These are phyloP conservation scores for Pantherophis guttatus DNA, from an alignment of 2,113 vertebrate species.

Conservation along the genomic window DNA sequence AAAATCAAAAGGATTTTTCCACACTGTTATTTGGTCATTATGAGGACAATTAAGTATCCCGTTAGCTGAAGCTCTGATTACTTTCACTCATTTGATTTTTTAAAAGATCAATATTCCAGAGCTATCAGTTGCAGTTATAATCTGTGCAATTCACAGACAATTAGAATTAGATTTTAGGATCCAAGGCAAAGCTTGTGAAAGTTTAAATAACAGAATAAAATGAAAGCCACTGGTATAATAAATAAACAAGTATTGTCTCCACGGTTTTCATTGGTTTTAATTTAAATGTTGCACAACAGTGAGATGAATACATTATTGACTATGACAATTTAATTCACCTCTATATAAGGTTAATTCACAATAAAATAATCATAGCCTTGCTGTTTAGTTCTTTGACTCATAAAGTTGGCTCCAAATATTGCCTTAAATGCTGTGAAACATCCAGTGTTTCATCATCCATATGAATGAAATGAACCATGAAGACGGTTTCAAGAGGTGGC, in stretches of 20 bases:
- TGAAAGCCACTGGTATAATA: neutral
- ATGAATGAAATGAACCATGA: neutral
- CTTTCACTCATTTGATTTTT: neutral
- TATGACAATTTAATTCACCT: slow-evolving; percentile 18
- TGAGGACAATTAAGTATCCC: neutral
- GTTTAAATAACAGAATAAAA: neutral
- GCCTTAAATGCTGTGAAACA: slow-evolving; percentile 6
- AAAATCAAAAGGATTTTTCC: neutral
- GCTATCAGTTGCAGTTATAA: neutral
- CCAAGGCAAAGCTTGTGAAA: neutral
- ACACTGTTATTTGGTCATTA: rapidly evolving
- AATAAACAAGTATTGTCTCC: neutral
- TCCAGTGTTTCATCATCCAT: neutral
- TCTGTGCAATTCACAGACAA: neutral
- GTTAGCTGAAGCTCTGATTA: neutral
- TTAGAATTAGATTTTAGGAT: neutral
- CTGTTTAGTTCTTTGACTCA: neutral
- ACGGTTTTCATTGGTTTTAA: neutral
- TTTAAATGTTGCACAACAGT: neutral
- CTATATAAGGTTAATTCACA: neutral
- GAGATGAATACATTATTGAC: neutral
- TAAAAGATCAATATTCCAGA: neutral
- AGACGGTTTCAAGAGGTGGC: neutral
- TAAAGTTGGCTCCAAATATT: neutral
- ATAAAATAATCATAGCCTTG: neutral